phyloP scores from a whole-genome alignment of 2,113 vertebrate genomes.

The Sphyrna mokarran region DNA sequence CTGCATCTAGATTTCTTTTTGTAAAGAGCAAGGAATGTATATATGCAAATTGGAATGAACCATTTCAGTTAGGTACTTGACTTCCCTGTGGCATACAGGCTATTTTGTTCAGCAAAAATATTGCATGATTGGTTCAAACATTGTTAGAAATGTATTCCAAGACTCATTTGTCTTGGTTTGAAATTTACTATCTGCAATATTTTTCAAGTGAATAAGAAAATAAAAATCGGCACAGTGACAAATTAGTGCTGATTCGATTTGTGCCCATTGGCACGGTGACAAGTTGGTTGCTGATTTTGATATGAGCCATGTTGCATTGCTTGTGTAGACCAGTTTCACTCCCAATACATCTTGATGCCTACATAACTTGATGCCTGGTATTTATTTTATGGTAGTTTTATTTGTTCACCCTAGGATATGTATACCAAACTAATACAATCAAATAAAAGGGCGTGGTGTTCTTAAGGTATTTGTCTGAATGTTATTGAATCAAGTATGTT shows the following conservation, averaged over 20 bases:
- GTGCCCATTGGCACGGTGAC: no score
- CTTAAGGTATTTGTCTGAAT: neutral
- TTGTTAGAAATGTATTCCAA: neutral
- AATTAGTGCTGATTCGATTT: no score
- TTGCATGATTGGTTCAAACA: no score
- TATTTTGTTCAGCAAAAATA: no score
- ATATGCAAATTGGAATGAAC: no score
- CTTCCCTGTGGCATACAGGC: no score
- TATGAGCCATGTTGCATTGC: neutral
- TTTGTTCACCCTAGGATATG: neutral
- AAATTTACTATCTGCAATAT: neutral
- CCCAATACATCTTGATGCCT: neutral
- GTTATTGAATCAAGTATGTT: neutral
- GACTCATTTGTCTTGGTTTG: neutral
- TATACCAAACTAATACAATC: neutral
- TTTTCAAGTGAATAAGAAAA: neutral
- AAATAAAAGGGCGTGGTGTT: neutral
- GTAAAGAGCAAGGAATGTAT: no score
- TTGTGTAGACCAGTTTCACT: neutral
- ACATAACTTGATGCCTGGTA: neutral
- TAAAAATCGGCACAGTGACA: no score
- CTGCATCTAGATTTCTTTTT: no score
- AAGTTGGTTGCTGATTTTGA: no score
- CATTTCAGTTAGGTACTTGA: no score
- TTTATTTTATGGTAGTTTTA: neutral